These are phyloP conservation scores for Procambarus clarkii DNA, from an alignment of 1,140 invertebrate genomes.

Conservation along the genomic window DNA sequence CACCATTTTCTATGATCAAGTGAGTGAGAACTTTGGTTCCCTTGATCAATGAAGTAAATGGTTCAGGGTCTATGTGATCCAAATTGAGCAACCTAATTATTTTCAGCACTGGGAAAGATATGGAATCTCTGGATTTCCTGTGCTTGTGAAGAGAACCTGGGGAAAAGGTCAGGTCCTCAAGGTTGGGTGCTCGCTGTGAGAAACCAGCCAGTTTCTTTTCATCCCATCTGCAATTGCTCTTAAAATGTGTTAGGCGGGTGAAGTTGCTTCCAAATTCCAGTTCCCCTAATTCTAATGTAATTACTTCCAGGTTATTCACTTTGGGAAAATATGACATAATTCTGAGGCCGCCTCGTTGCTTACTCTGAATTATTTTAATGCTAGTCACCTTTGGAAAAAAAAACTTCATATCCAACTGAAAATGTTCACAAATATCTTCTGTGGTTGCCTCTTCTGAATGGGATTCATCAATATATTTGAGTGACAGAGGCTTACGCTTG, in stretches of 20 bases:
- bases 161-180: not conserved
- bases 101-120: conserved; percentile 10
- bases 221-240: not conserved
- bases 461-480: not conserved
- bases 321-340: not conserved
- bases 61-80: not conserved
- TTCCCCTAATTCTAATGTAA: not conserved
- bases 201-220: not conserved
- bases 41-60: not conserved
- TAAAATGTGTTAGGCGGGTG: not conserved
- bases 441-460: not conserved
- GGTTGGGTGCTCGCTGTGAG: not conserved
- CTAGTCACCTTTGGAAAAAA: conserved; percentile 3
- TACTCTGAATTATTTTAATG: not conserved
- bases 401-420: not conserved
- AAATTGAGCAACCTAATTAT: not conserved
- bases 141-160: not conserved
- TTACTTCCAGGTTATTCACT: not conserved
- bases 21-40: conserved; percentile 4
- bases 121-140: not conserved
- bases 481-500: not conserved
- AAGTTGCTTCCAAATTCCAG: not conserved
- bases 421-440: not conserved
- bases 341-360: not conserved
- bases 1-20: not conserved